Base-by-base conservation (phyloP, 2,113 vertebrate species). In the Tympanuchus pallidicinctus region DNA sequence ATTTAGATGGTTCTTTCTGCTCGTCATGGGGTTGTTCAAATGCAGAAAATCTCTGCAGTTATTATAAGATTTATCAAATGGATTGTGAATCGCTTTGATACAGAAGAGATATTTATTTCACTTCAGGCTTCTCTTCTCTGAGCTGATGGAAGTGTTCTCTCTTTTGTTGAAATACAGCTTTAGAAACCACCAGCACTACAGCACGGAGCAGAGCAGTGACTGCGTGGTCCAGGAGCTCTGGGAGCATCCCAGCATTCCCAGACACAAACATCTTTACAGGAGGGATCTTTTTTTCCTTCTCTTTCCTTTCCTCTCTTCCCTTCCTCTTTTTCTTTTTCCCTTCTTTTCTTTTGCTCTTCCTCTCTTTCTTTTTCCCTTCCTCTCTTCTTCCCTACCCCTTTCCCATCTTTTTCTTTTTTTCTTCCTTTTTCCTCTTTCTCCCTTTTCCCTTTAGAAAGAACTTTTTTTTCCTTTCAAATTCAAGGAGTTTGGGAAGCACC, bases 51-150 rank as follows among this genome's bases (percentile, higher is more conserved):
- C 70, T 72, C 74, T 13, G 4, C 60, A 21, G 88, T 22, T 54
- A 57, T 20, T 54, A 57, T 84, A 17, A 70, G 76, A 90, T 95
- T 93, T 93, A 96, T 96, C 92, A 94, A 90, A 96, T 79, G 86
- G 40, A 24, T 69, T 69, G 80, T 77, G 82, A 50, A 82, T 70
- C 2, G 1, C 77, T 95, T 93, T 93, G 86, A 86, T 84, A 93
- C 67, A 89, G 94, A 85, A 52, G 87, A 70, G 78, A 80, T 83
- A 85, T 90, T 90, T 95, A 93, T 89, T 92, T 95, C 74, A 78
- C 65, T 81, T 89, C 59, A 13, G 86, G 90, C 50, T 87, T 48
- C 42, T 63, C 52, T 92, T 87, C 66, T 87, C 81, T 15, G 27
- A 73, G 81, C 63, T 85, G 84, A 52, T 61, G 27, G 21, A 28